phyloP scores from a whole-genome alignment of 2,797 vertebrate species.

The Onychomys arenicola region DNA sequence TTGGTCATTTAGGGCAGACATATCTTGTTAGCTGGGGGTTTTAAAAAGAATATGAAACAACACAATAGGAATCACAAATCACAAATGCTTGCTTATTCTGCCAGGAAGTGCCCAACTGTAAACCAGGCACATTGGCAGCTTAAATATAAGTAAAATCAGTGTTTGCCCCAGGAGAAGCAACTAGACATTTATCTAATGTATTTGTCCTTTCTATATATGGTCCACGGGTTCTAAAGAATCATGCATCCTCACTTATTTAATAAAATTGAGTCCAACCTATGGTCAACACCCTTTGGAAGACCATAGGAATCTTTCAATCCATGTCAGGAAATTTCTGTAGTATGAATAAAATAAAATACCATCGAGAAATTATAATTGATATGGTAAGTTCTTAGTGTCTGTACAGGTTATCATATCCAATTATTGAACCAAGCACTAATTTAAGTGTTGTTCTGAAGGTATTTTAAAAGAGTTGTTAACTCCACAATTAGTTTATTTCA shows the following conservation, averaged over 20 bases:
- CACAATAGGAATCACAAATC: constrained; percentile 49
- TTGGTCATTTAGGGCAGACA: constrained; percentile 56
- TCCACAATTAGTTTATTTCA: background rate
- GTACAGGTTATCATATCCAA: background rate
- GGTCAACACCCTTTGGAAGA: background rate
- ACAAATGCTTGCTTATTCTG: background rate
- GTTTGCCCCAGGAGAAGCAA: background rate
- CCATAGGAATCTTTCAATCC: background rate
- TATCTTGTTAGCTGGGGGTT: constrained; percentile 50
- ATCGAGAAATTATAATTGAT: constrained; percentile 5
- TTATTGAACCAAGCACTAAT: constrained; percentile 21
- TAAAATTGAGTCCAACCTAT: background rate
- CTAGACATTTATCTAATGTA: background rate
- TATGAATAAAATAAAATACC: background rate
- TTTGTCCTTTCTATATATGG: background rate
- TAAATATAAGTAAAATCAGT: background rate
- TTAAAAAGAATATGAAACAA: constrained; percentile 39
- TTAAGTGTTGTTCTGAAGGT: background rate
- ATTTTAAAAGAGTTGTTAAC: background rate
- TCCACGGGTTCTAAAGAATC: background rate
- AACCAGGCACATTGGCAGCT: background rate
- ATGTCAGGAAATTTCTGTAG: background rate
- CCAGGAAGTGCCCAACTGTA: background rate
- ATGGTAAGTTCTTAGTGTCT: background rate
- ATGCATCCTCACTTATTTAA: background rate